Base-by-base conservation (phyloP, 2,113 vertebrate species). In the Diphyllodes magnificus region DNA sequence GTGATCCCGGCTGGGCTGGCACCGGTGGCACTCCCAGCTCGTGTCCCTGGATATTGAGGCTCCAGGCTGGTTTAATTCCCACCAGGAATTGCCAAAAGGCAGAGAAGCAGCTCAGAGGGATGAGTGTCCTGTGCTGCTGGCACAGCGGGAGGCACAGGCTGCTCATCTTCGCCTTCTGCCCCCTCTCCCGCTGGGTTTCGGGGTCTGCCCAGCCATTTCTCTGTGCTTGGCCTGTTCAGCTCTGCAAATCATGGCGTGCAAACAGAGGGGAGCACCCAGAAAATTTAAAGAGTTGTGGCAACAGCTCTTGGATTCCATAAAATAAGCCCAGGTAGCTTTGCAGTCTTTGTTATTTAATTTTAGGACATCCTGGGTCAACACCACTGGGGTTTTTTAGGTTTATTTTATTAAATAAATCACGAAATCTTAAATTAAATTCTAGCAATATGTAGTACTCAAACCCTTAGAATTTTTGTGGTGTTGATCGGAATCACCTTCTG, bases 11-110 rank as follows among this genome's bases (percentile, higher is more conserved):
- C n/a, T 79, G 19, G 39, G 33, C 23, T 22, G 35, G 18, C 42
- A 6, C 50, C 6, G 17, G 24, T 33, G n/a, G 8, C 45, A 40
- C 8, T 13, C 7, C 23, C 59, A 35, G 47, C 22, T 73, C 6
- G 0, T 21, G 23, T 2, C 40, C 4, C 19, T 15, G 37, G 15
- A 7, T 9, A 0, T 3, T 10, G 39, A 11, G 22, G 51, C 49
- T 88, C 69, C 86, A 90, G 63, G 19, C 13, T 49, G 39, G 9
- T 24, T 33, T 9, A 5, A 6, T 42, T 64, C 54, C 21, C 39
- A 6, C 6, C 27, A 60, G 79, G 47, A 65, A 6, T 7, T 7
- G 22, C 2, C 10, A 22, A 37, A 57, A 33, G 31, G 28, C 28
- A 31, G 57, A 5, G 27, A 1, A 40, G 6, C 6, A 42, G 60